phyloP scores from a whole-genome alignment of 2,797 vertebrate species.

The Jordanella pulchra region DNA sequence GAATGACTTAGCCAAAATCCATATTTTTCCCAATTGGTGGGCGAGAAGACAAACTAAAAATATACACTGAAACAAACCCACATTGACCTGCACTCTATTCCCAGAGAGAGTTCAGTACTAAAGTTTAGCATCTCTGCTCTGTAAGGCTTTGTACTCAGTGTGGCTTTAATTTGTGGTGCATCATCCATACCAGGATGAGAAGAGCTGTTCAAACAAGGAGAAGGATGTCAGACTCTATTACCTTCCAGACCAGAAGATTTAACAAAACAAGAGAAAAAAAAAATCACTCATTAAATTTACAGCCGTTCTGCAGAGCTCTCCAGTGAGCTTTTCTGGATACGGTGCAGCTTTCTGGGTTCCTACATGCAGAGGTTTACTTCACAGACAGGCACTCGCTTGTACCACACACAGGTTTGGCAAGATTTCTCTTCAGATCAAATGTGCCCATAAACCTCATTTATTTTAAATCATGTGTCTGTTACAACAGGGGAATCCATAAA shows the following conservation, averaged over 20 bases:
- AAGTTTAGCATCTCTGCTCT: slow-evolving; percentile 37
- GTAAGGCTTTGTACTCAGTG: slow-evolving; percentile 26
- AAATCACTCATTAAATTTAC: slow-evolving; percentile 80
- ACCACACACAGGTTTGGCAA: slow-evolving; percentile 16
- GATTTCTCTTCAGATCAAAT: slow-evolving; percentile 4
- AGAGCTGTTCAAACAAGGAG: slow-evolving; percentile 72
- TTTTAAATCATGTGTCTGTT: neutral
- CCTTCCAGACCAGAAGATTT: slow-evolving; percentile 66
- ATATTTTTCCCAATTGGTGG: neutral
- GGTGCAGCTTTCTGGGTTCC: slow-evolving; percentile 26
- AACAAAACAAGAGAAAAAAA: slow-evolving; percentile 9
- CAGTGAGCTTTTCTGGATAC: slow-evolving; percentile 46
- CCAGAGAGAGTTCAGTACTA: slow-evolving; percentile 16
- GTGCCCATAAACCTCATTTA: neutral
- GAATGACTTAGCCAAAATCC: neutral
- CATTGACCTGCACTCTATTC: neutral
- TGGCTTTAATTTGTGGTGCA: slow-evolving; percentile 61
- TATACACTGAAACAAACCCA: neutral
- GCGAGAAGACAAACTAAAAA: neutral
- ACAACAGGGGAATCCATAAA: neutral
- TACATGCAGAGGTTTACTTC: slow-evolving; percentile 24
- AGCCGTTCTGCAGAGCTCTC: slow-evolving; percentile 53
- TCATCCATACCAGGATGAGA: slow-evolving; percentile 45
- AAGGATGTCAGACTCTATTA: slow-evolving; percentile 77
- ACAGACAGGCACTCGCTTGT: slow-evolving; percentile 33